A percentile compares a stretch with the other conserved stretches of the same genome.
Evolutionary conservation across 2,888 invertebrate genomes (phyloP).

Genomic region (Phalera bucephala): DNA sequence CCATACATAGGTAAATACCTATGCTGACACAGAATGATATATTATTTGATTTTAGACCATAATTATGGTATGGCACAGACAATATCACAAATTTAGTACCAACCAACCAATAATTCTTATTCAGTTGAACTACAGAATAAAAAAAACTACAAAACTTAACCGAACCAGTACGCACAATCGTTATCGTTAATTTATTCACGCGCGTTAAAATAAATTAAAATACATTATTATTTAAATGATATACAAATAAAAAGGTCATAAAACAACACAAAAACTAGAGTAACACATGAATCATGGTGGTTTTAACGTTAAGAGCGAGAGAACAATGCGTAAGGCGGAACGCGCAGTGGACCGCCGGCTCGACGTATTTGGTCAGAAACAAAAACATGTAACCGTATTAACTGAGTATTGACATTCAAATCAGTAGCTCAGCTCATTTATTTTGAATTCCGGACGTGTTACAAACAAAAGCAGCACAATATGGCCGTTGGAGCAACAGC

Average conservation of each 20-base stretch:
- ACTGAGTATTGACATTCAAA: constrained; percentile 75
- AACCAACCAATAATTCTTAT: too few species aligned
- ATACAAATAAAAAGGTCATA: constrained; percentile 32
- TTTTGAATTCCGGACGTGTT: constrained; percentile 72
- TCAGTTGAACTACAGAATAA: too few species aligned
- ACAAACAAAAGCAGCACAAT: constrained; percentile 67
- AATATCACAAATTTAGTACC: too few species aligned
- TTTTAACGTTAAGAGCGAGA: constrained; percentile 27
- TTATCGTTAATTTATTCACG: constrained; percentile 14
- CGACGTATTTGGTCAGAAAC: constrained; percentile 69
- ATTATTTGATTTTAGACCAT: too few species aligned
- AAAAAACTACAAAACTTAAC: too few species aligned
- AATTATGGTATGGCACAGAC: too few species aligned
- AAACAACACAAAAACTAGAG: constrained; percentile 26
- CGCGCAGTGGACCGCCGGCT: constrained; percentile 22
- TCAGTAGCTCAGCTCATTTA: constrained; percentile 76
- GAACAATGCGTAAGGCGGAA: constrained; percentile 31
- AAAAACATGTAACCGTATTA: constrained; percentile 74
- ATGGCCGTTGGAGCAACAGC: constrained; percentile 78
- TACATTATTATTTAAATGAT: constrained; percentile 29
- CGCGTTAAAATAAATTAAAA: constrained; percentile 28
- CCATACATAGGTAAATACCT: too few species aligned
- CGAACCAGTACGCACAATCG: too few species aligned
- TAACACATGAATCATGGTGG: constrained; percentile 33
- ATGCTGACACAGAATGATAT: too few species aligned